Evolutionary conservation across 2,797 vertebrate species (phyloP).

Genomic region (Nyctibius grandis): DNA sequence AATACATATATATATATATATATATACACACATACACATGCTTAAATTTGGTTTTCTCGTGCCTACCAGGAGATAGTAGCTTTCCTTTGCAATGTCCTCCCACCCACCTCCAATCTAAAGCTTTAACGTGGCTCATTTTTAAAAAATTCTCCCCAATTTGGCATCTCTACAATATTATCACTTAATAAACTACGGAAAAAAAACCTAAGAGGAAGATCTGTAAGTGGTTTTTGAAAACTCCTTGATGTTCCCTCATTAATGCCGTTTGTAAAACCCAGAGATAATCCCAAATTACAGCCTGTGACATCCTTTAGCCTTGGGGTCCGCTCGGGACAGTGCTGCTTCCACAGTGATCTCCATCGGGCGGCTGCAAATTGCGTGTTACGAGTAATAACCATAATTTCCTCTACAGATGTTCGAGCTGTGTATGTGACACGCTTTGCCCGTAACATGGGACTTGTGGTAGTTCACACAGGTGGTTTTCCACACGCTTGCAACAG

Average conservation of each 20-base stretch:
- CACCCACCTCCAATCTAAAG: neutral
- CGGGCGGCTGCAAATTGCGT: rapidly evolving
- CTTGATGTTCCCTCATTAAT: neutral
- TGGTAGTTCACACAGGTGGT: rapidly evolving
- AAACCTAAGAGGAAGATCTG: neutral
- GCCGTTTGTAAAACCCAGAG: neutral
- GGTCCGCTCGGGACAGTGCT: neutral
- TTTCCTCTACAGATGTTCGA: rapidly evolving
- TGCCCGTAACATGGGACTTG: rapidly evolving
- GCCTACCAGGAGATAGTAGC: neutral
- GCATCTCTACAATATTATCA: neutral
- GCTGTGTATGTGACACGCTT: neutral
- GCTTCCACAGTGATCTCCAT: rapidly evolving
- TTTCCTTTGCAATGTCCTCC: neutral
- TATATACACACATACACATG: rapidly evolving
- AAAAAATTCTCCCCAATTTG: neutral
- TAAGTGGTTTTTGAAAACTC: neutral
- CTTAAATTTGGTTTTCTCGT: neutral
- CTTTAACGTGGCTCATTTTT: neutral
- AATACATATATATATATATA: too few species aligned
- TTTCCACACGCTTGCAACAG: rapidly evolving
- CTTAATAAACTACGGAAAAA: neutral
- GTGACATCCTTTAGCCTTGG: neutral
- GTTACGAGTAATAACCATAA: rapidly evolving
- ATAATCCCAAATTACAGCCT: neutral